Evolutionary conservation across 1,140 invertebrate species (phyloP).

Genomic region (Drosophila kohkoa): DNA sequence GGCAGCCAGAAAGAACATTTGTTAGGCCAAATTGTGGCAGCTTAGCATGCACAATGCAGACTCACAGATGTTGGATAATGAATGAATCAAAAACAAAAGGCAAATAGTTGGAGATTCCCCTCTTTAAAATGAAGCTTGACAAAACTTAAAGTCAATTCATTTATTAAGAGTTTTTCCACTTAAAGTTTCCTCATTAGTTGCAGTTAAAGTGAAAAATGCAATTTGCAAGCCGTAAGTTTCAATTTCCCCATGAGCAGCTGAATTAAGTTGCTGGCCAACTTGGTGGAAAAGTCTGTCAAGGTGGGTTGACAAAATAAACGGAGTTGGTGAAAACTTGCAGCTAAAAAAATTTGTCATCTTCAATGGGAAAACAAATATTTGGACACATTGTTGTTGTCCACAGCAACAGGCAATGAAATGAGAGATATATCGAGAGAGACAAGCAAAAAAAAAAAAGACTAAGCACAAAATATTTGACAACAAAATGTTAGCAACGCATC

Average conservation of each 20-base stretch:
- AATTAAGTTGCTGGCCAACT: no score
- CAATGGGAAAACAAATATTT: conserved; percentile 38
- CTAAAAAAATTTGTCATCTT: conserved; percentile 24
- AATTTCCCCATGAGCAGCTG: conserved; percentile 20
- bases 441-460: not conserved
- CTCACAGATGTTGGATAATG: conserved; percentile 13
- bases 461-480: conserved; percentile 17
- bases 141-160: no score
- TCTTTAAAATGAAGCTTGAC: not conserved
- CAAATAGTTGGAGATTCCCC: not conserved
- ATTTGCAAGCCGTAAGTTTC: conserved; percentile 24
- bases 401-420: conserved; percentile 27
- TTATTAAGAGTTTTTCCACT: not conserved
- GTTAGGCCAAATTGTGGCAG: conserved; percentile 27
- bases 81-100: conserved; percentile 33
- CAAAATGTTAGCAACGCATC: conserved; percentile 23
- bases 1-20: conserved; percentile 22
- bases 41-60: conserved; percentile 16
- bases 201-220: not conserved
- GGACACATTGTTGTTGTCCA: conserved; percentile 33
- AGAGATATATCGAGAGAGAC: not conserved
- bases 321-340: conserved; percentile 5
- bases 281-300: not conserved
- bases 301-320: not conserved
- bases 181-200: conserved; percentile 17